Conservation (phyloP, 2,888 invertebrate genomes). For the Cryptocephalus moraei region DNA sequence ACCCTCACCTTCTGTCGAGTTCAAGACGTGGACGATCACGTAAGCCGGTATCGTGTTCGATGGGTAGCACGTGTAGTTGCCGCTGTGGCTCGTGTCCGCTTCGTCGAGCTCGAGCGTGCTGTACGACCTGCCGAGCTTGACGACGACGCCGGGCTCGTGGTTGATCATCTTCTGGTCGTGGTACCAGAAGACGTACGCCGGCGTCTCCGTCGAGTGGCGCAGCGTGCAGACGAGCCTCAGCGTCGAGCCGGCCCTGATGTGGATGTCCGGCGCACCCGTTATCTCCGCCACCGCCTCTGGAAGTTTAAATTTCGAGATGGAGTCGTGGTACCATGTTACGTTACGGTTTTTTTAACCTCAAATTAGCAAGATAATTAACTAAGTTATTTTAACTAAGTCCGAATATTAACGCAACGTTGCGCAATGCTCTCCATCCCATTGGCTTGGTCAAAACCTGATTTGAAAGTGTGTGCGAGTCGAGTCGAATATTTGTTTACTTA, state of each 20-base stretch:
- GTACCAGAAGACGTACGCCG: slow-evolving; percentile 51
- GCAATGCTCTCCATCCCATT: too few relatives aligned
- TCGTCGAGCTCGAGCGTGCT: slow-evolving; percentile 58
- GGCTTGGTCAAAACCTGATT: too few relatives aligned
- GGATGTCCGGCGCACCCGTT: slow-evolving; percentile 48
- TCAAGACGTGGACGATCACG: slow-evolving; percentile 58
- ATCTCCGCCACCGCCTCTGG: slow-evolving; percentile 48
- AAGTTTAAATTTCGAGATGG: slow-evolving; percentile 25
- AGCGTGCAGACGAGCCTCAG: slow-evolving; percentile 47
- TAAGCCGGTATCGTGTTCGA: slow-evolving; percentile 54
- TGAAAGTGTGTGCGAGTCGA: too few relatives aligned
- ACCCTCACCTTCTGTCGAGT: slow-evolving; percentile 43
- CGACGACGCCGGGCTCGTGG: slow-evolving; percentile 46
- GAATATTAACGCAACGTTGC: too few relatives aligned
- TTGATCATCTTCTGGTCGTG: slow-evolving; percentile 51
- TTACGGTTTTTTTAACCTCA: too few relatives aligned
- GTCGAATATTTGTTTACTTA: too few relatives aligned
- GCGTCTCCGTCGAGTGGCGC: slow-evolving; percentile 44
- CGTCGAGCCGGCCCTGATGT: slow-evolving; percentile 47
- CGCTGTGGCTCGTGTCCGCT: slow-evolving; percentile 47
- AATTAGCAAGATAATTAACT: too few relatives aligned
- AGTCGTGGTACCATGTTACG: too few relatives aligned
- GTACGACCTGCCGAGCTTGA: slow-evolving; percentile 42
- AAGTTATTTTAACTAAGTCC: too few relatives aligned
- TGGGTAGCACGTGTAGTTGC: slow-evolving; percentile 62